Base-by-base conservation (phyloP, 1,140 invertebrate species). In the Bathynomus jamesi region DNA sequence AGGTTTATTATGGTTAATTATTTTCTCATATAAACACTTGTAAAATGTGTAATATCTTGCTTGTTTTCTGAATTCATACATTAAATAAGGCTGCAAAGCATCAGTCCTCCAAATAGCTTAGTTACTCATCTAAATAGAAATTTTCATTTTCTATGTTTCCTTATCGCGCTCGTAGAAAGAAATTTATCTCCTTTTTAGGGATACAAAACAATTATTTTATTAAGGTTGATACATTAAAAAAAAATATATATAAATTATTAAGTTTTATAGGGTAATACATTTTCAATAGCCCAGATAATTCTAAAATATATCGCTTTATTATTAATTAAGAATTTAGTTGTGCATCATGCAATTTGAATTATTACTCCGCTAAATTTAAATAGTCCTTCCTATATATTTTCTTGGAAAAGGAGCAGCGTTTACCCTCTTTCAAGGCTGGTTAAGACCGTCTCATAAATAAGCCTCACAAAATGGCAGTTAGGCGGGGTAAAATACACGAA, bases 381-480 rank as follows among this genome's bases (percentile, higher is more conserved):
- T 46, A 69, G 40, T 67, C 67, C 65, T 69, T 74, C 72, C 40
- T 53, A 53, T 53, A 53, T 53, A 53, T 53, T 53, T 53, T 53
- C 40, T 53, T 70, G 70, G 72, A 74, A 69, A 74, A 70, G 72
- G 72, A 64, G 72, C 64, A 67, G 40, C 68, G 61, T 64, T 30
- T 61, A 53, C 72, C 72, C 70, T 74, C 67, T 32, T 40, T 46
- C 61, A 24, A 13, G 60, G 21, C 24, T 30, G 40, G 68, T 53
- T 24, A 74, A 74, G 72, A 65, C 68, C 66, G 62, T 68, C 68
- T 74, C 72, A 74, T 74, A 74, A 70, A 74, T 74, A 74, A 74
- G 72, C 68, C 72, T 74, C 72, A 74, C 72, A 74, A 74, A 74
- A 74, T 74, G 72, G 72, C 72, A 74, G 72, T 74, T 74, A 74